phyloP scores from a whole-genome alignment of 2,113 vertebrate species.

The Passer domesticus region DNA sequence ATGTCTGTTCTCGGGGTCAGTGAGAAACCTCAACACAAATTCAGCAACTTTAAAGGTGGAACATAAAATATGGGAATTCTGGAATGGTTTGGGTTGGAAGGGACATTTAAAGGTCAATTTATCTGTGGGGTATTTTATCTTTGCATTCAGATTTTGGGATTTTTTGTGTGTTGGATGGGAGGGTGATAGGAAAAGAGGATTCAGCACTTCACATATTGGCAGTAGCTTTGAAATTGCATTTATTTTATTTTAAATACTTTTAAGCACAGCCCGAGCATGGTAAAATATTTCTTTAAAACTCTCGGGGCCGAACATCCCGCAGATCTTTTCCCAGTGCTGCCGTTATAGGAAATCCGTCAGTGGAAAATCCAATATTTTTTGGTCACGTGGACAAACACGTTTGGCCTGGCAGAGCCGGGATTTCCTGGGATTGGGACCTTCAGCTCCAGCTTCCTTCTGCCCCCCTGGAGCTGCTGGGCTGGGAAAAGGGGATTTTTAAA shows the following conservation, averaged over 20 bases:
- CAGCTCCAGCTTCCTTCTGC: not conserved
- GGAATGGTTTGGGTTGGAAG: not conserved
- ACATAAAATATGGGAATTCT: rapidly evolving
- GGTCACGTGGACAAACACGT: rapidly evolving
- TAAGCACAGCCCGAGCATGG: rapidly evolving
- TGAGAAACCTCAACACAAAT: not conserved
- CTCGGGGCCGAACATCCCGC: rapidly evolving
- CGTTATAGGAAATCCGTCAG: rapidly evolving
- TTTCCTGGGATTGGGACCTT: not conserved
- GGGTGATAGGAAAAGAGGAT: not conserved
- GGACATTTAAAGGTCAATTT: not conserved
- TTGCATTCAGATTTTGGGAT: not conserved
- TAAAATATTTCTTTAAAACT: not conserved
- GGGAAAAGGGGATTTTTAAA: not conserved
- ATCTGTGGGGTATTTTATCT: not conserved
- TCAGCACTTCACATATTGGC: rapidly evolving
- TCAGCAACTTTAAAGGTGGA: not conserved
- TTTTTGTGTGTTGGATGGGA: not conserved
- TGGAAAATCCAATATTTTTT: not conserved
- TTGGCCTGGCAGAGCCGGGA: not conserved
- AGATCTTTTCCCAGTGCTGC: not conserved
- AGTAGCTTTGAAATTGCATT: not conserved
- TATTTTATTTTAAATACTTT: not conserved
- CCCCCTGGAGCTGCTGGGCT: not conserved
- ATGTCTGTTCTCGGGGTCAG: not conserved